Evolutionary conservation across 2,888 invertebrate genomes (phyloP).

Genomic region (Plusia festucae): DNA sequence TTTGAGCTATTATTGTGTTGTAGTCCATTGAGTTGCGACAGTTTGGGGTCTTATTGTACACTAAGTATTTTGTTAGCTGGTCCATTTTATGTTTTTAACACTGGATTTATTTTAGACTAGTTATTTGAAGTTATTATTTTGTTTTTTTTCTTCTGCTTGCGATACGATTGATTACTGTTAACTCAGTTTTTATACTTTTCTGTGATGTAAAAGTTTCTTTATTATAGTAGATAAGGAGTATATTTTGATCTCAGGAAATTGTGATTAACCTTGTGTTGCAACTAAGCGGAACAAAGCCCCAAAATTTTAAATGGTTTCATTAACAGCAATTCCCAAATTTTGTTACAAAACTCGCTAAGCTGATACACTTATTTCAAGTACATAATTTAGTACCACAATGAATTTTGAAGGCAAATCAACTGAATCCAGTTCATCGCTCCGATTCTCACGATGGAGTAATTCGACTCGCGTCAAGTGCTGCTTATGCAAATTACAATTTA

Average conservation of each 20-base stretch:
- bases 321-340: neutral
- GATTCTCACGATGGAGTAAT: slow-evolving; percentile 53
- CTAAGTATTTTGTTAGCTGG: slow-evolving; percentile 78
- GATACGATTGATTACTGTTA: neutral
- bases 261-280: too few relatives aligned
- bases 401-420: slow-evolving; percentile 15
- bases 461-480: slow-evolving; percentile 58
- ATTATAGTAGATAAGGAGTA: too few relatives aligned
- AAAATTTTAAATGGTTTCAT: neutral
- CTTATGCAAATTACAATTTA: slow-evolving; percentile 78
- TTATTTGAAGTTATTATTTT: slow-evolving; percentile 9
- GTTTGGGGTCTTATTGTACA: slow-evolving; percentile 83
- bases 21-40: slow-evolving; percentile 76
- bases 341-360: neutral
- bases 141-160: neutral
- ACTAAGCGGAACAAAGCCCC: neutral
- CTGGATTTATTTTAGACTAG: neutral
- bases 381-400: slow-evolving; percentile 7
- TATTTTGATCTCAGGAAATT: too few relatives aligned
- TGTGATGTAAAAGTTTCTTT: too few relatives aligned
- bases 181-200: too few relatives aligned
- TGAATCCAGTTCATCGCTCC: slow-evolving; percentile 17
- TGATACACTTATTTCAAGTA: neutral
- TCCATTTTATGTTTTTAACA: slow-evolving; percentile 69
- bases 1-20: slow-evolving; percentile 73